A percentile compares a stretch with the other conserved stretches of the same genome.
phyloP scores from a whole-genome alignment of 2,888 invertebrate species.

The Agrilus mali region DNA sequence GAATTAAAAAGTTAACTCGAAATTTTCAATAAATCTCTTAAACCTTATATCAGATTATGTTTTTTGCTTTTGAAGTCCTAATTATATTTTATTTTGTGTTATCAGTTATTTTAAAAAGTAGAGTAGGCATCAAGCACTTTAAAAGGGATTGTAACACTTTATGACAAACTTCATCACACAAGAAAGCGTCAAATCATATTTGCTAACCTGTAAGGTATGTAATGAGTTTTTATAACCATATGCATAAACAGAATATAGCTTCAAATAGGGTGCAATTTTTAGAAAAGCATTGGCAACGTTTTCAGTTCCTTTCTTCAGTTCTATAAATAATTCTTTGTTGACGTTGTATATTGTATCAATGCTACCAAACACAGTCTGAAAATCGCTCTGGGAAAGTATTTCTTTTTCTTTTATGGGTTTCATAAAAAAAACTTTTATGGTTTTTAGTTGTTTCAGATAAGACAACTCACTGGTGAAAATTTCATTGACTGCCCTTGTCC shows the following conservation, averaged over 20 bases:
- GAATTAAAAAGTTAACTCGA: no score
- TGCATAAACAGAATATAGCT: conserved; percentile 65
- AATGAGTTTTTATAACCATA: conserved; percentile 56
- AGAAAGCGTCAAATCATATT: neutral
- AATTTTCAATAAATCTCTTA: no score
- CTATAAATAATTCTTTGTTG: conserved; percentile 46
- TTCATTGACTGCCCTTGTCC: conserved; percentile 48
- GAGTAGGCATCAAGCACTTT: no score
- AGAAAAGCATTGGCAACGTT: conserved; percentile 54
- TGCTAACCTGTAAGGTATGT: conserved; percentile 44
- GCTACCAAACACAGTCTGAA: conserved; percentile 47
- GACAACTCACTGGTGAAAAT: conserved; percentile 56
- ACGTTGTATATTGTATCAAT: conserved; percentile 50
- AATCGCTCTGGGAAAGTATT: conserved; percentile 37
- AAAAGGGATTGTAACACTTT: no score
- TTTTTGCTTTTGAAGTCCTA: no score
- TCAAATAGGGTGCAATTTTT: conserved; percentile 63
- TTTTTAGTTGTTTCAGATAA: conserved; percentile 54
- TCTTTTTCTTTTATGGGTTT: conserved; percentile 41
- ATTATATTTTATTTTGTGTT: no score
- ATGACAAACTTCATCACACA: neutral
- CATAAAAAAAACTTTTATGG: conserved; percentile 50
- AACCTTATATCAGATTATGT: no score
- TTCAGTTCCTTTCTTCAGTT: conserved; percentile 41
- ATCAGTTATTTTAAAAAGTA: no score